A percentile compares a stretch with the other conserved stretches of the same genome.
Conservation (phyloP, 2,113 vertebrate species). For the Panurus biarmicus region DNA sequence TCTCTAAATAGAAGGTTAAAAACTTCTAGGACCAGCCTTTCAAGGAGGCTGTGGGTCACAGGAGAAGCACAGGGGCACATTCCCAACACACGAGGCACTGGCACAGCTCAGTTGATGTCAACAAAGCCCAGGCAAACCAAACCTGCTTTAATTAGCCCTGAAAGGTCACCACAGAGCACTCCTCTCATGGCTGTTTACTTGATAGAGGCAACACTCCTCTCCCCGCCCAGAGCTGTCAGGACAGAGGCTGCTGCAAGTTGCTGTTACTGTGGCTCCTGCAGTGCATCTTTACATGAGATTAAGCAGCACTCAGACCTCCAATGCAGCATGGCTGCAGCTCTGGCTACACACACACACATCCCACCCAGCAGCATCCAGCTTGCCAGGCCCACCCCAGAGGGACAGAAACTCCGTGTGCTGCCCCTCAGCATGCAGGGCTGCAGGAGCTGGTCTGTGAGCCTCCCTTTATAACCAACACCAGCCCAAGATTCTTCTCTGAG, state of each 20-base stretch:
- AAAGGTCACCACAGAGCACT: background rate
- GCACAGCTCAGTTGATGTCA: background rate
- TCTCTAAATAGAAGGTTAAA: background rate
- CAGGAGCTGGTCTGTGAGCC: background rate
- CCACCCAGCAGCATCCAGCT: background rate
- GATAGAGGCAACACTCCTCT: background rate
- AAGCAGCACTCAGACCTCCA: background rate
- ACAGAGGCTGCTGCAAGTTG: background rate
- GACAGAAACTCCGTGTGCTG: rapidly evolving
- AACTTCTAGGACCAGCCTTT: background rate
- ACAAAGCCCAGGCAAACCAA: background rate
- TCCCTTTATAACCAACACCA: background rate
- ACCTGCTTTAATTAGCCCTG: conserved; percentile 1
- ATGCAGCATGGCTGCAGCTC: background rate
- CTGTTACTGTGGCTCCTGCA: background rate
- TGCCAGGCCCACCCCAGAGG: background rate
- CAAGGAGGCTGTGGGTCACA: background rate
- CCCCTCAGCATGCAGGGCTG: background rate
- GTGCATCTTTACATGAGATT: background rate
- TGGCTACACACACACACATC: background rate
- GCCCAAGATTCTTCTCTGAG: background rate
- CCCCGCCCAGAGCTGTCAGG: background rate
- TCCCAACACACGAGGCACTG: background rate
- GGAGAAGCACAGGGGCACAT: background rate
- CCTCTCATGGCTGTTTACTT: background rate